Evolutionary conservation across 2,888 invertebrate species (phyloP), one percentile per base, ranked within the genome.

Genomic region (Dasysyrphus albostriatus): DNA sequence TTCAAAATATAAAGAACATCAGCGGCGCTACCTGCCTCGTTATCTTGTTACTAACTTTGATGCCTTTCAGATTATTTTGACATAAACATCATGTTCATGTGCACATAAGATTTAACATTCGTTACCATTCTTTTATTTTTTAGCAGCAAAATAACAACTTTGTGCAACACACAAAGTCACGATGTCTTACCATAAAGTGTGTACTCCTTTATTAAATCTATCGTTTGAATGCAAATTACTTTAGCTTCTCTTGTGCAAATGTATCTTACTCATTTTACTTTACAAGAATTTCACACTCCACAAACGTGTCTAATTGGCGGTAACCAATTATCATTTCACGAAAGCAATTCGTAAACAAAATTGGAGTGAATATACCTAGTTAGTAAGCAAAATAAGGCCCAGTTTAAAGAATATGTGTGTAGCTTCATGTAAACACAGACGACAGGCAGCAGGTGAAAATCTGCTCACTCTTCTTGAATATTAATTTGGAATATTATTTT

Each of bases 281-380:
- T 42, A 69, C 69, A 76, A 47, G 12, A 72, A 58, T 42, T 84
- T 72, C 61, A 76, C 76, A 81, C 84, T 81, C 76, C 72, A 81
- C 44, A 76, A 76, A 81, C 84, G 75, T 67, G 44, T 81, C 81
- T 85, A 81, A 81, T 85, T 81, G 73, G 73, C 72, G 51, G 73
- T 54, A 67, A 16, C 34, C 76, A 76, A 84, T 84, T 84, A 85
- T 54, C 73, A 81, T 85, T 76, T 79, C 49, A 75, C 39, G 56
- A 56, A 73, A 39, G 65, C 47, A 42, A 42, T 29, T 14, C 10
- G n/a, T 49, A 44, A 12, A 34, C 56, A n/a, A 51, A 69, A 16
- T 51, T 61, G 54, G 47, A 80, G 19, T 72, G 16, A 29, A 34
- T 34, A 5, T 37, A n/a, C n/a, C n/a, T n/a, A 58, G 39, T 61